Base-by-base conservation (phyloP, 2,797 vertebrate genomes). In the Danionella dracula region DNA sequence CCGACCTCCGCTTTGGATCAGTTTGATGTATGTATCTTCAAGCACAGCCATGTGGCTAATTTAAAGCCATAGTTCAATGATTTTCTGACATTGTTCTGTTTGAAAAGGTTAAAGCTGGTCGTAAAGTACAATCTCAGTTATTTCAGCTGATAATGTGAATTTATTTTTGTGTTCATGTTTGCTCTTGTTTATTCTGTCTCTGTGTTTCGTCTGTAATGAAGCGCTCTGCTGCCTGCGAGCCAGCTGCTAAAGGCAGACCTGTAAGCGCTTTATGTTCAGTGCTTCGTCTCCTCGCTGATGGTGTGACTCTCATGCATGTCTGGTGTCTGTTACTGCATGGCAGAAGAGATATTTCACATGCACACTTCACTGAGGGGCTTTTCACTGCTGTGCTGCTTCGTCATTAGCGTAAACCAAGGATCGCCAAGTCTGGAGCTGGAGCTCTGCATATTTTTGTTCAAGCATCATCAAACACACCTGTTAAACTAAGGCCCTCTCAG, bases 1-100 rank as follows among this genome's bases (percentile, higher is more conserved):
- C 96, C 95, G 81, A 91, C 93, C 86, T 96, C 96, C 68, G 90
- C 92, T 66, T 88, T 96, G 72, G 96, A 98, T 87, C 96, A 94
- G 85, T 95, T 97, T 76, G 96, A 98, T 88, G 96, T 99, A 86
- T 92, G 95, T 93, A 68, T 66, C 13, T 44, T 10, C 53, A 61
- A 27, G 23, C 23, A 27, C 6, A 3, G 3, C 6, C 3, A 27
- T 27, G 23, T 3, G 3, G 23, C 23, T 27, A 27, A 27, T 6
- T 27, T 27, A 27, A 27, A 27, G 3, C 3, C 6, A 3, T 27
- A 3, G 3, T 6, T 27, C 23, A 3, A 6, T 27, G 23, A 27
- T 27, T 3, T 3, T 27, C 23, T 27, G 23, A 27, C 6, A 3
- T 27, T 3, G 6, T 27, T 27, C 21, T 19, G 34, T 50, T n/a